Percentiles rank a stretch among this genome's conserved stretches.
Conservation (phyloP, 2,888 invertebrate genomes). For the Trissoscelio sp. region DNA sequence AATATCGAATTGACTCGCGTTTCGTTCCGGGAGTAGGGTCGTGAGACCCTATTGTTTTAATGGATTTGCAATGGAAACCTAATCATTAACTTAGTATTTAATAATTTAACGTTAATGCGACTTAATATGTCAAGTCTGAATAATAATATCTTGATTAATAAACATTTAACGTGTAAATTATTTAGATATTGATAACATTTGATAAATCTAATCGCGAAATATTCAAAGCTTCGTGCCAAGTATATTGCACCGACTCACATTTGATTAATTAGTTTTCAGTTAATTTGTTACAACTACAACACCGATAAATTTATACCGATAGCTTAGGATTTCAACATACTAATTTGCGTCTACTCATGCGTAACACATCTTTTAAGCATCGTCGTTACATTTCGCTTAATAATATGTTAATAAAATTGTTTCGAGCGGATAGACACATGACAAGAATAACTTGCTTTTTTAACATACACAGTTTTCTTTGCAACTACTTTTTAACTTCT, state of each 20-base stretch:
- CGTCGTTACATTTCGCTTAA: constrained; percentile 11
- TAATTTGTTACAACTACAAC: constrained; percentile 37
- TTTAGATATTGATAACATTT: too few species aligned
- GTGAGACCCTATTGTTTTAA: constrained; percentile 72
- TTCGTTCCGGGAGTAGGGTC: constrained; percentile 82
- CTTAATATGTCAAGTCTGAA: neutral
- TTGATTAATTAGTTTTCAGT: neutral
- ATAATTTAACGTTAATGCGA: constrained; percentile 5
- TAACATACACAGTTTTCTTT: constrained; percentile 2
- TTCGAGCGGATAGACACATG: constrained; percentile 60
- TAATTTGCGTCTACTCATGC: neutral
- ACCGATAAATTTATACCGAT: constrained; percentile 35
- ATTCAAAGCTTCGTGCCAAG: constrained; percentile 8
- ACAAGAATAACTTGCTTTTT: constrained; percentile 42
- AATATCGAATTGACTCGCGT: constrained; percentile 82
- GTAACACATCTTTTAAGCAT: constrained; percentile 6
- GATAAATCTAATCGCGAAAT: neutral
- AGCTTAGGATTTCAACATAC: constrained; percentile 74
- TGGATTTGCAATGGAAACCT: constrained; percentile 77
- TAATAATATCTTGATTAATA: too few species aligned
- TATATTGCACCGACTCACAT: constrained; percentile 7
- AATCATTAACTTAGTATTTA: constrained; percentile 11
- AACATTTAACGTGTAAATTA: too few species aligned
- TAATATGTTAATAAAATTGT: constrained; percentile 55
- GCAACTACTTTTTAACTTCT: neutral